phyloP scores from a whole-genome alignment of 2,113 vertebrate genomes.

The Neomonachus schauinslandi region DNA sequence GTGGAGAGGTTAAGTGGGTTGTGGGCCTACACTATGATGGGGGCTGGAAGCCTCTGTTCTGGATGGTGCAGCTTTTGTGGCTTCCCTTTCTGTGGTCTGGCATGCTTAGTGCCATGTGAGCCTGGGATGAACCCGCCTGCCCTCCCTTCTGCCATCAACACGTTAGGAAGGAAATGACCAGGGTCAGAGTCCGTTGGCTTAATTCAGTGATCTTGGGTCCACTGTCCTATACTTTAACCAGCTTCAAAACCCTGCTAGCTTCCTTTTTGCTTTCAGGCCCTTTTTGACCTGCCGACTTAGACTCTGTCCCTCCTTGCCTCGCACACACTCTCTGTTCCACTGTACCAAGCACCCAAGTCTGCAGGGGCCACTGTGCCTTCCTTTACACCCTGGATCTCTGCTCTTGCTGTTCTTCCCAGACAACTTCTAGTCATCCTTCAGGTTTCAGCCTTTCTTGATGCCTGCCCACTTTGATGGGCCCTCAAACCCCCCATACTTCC shows the following conservation, averaged over 20 bases:
- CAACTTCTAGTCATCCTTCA: neutral
- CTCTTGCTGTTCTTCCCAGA: neutral
- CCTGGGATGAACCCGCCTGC: neutral
- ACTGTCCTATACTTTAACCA: neutral
- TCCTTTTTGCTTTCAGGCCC: neutral
- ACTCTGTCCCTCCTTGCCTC: neutral
- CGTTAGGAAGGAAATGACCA: neutral
- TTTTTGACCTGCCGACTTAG: neutral
- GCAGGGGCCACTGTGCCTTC: neutral
- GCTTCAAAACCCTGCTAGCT: neutral
- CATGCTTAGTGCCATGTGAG: neutral
- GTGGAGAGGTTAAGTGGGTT: neutral
- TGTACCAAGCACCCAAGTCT: neutral
- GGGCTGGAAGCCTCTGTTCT: neutral
- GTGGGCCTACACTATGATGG: neutral
- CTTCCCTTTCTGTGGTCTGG: neutral
- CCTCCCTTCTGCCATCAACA: neutral
- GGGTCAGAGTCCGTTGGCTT: neutral
- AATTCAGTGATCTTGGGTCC: neutral
- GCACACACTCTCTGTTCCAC: neutral
- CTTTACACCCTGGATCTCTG: neutral
- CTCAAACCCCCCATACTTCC: neutral
- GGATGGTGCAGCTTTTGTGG: neutral
- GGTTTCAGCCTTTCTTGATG: neutral
- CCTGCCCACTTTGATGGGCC: neutral